Conservation (phyloP, 37 sponge, comb jelly and placozoan species). For the Agelas oroides region DNA sequence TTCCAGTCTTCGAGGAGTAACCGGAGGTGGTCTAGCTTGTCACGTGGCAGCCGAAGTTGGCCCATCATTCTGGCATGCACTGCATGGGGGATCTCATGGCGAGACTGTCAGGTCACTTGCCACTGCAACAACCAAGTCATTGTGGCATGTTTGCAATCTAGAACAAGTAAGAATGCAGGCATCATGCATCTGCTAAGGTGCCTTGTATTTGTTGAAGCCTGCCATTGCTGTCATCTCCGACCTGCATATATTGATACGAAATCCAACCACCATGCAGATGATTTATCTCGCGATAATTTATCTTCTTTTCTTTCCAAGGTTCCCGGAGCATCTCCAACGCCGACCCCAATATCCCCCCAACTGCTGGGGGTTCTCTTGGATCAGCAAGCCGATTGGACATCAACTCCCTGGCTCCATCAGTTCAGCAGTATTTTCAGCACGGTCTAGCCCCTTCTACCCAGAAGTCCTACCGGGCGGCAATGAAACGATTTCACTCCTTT, state of each 20-base stretch:
- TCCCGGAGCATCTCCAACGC: conserved; percentile 1
- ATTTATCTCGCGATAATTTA: conserved; percentile 27
- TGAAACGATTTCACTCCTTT: conserved; percentile 30
- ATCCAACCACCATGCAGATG: background rate
- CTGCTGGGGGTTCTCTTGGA: conserved; percentile 20
- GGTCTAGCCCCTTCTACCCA: conserved; percentile 14
- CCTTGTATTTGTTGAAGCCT: conserved; percentile 47
- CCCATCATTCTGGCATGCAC: too few species aligned
- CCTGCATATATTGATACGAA: background rate
- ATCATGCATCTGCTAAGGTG: conserved; percentile 61
- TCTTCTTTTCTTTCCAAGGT: conserved; percentile 35
- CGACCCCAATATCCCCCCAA: conserved; percentile 9
- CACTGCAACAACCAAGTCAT: conserved; percentile 10
- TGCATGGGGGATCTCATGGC: too few species aligned
- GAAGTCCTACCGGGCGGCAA: conserved; percentile 6
- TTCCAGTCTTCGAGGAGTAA: too few species aligned
- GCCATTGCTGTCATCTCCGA: background rate
- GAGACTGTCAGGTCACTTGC: conserved; percentile 1
- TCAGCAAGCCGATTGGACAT: conserved; percentile 20
- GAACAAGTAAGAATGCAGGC: conserved; percentile 7
- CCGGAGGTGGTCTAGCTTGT: too few species aligned
- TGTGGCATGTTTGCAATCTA: conserved; percentile 1
- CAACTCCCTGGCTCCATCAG: conserved; percentile 12
- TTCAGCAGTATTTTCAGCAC: conserved; percentile 17
- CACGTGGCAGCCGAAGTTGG: too few species aligned